A percentile compares a stretch with the other conserved stretches of the same genome.
These are phyloP conservation scores for Peromyscus eremicus DNA, from an alignment of 2,797 vertebrate species.

Conservation along the genomic window DNA sequence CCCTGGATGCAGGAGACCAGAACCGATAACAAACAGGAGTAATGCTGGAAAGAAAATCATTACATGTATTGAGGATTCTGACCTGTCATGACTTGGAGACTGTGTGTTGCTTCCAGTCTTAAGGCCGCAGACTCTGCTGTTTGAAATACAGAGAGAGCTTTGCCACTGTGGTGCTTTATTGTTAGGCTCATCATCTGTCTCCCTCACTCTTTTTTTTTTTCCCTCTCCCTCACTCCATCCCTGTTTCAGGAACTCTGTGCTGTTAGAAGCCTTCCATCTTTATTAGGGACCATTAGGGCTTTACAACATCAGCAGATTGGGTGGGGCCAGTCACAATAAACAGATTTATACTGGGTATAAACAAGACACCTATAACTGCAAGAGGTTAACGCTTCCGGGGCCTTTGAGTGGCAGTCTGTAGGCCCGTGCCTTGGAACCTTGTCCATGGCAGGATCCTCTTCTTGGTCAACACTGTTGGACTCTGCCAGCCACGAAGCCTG, in stretches of 20 bases:
- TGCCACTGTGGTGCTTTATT: constrained; percentile 81
- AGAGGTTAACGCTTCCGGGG: constrained; percentile 88
- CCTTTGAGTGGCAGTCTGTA: constrained; percentile 87
- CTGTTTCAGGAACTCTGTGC: constrained; percentile 83
- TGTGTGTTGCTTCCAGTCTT: background rate
- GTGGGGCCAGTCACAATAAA: constrained; percentile 90
- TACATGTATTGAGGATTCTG: background rate
- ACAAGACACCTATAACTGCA: constrained; percentile 86
- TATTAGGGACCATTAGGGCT: constrained; percentile 91
- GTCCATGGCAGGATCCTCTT: background rate
- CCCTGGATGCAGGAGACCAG: background rate
- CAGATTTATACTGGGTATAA: constrained; percentile 92
- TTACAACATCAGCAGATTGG: constrained; percentile 89
- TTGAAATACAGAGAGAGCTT: background rate
- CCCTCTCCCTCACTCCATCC: constrained; percentile 33
- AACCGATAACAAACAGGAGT: background rate
- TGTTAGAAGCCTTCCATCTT: constrained; percentile 88
- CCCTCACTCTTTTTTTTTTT: constrained; percentile 48
- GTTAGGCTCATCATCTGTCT: constrained; percentile 80
- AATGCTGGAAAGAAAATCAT: background rate
- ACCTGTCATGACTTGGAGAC: background rate
- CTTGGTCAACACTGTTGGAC: background rate
- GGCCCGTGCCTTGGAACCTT: constrained; percentile 27
- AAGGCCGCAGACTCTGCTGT: background rate
- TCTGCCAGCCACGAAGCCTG: background rate